Conservation (phyloP, 2,797 vertebrate species). For the Myotis pilosus region DNA sequence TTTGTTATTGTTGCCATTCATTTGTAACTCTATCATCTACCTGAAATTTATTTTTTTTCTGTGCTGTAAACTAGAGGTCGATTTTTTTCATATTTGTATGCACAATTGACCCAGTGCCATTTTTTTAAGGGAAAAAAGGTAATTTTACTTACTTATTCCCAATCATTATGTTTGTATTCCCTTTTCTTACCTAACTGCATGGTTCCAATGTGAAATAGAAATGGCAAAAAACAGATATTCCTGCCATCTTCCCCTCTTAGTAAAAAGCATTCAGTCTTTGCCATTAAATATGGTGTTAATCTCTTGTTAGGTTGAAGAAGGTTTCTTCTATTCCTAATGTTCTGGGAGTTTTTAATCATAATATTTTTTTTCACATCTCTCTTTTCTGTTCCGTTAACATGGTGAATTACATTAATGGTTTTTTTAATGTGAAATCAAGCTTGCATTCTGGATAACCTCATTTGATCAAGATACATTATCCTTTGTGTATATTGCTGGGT, state of each 20-base stretch:
- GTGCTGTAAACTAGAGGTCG: not conserved
- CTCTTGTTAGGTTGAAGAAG: not conserved
- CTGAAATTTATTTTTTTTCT: not conserved
- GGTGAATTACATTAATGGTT: not conserved
- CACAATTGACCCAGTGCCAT: not conserved
- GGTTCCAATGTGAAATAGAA: not conserved
- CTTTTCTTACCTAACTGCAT: not conserved
- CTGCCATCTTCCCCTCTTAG: not conserved
- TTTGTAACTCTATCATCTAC: not conserved
- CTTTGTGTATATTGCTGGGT: not conserved
- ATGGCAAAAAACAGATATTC: not conserved
- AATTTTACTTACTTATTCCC: not conserved
- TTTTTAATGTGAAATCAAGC: constrained; percentile 10
- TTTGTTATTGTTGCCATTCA: not conserved
- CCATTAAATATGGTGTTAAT: not conserved
- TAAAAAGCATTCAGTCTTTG: not conserved
- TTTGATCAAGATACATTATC: constrained; percentile 6
- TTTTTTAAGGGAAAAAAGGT: not conserved
- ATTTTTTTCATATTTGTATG: not conserved
- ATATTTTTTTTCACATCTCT: not conserved
- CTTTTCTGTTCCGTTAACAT: not conserved
- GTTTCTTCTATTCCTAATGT: not conserved
- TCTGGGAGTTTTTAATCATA: constrained; percentile 34
- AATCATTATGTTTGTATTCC: not conserved
- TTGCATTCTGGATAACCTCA: not conserved